These are phyloP conservation scores for Sisor rabdophorus DNA, from an alignment of 2,113 vertebrate genomes.

Conservation along the genomic window DNA sequence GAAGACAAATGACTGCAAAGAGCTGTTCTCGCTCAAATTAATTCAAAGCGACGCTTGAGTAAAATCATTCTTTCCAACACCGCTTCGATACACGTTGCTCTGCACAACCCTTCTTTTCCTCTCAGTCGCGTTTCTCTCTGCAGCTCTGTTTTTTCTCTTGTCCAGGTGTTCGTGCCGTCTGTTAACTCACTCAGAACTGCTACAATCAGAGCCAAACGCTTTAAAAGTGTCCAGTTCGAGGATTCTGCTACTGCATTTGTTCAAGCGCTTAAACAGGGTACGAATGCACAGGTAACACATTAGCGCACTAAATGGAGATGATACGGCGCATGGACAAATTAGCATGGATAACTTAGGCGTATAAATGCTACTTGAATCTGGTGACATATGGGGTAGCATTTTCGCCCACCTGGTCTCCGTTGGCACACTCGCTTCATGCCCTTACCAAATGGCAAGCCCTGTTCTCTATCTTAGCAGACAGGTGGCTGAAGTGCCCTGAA, in stretches of 20 bases:
- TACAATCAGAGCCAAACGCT: conserved; percentile 50
- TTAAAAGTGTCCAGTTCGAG: conserved; percentile 40
- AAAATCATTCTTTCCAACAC: conserved; percentile 45
- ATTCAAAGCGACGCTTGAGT: conserved; percentile 54
- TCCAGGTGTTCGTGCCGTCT: conserved; percentile 49
- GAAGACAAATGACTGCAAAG: conserved; percentile 50
- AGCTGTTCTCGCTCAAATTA: conserved; percentile 44
- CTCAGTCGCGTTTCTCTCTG: conserved; percentile 42
- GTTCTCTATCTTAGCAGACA: conserved; percentile 57
- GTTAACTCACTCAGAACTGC: conserved; percentile 51
- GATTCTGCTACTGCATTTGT: conserved; percentile 31
- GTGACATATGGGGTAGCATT: conserved; percentile 58
- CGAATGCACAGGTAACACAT: conserved; percentile 21
- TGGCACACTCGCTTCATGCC: conserved; percentile 46
- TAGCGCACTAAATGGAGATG: conserved; percentile 11
- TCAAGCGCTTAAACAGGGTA: conserved; percentile 29
- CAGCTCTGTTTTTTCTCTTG: conserved; percentile 46
- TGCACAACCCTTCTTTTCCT: conserved; percentile 29
- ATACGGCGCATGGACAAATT: background rate
- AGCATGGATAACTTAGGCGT: conserved; percentile 26
- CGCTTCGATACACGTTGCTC: conserved; percentile 38
- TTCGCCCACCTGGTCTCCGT: conserved; percentile 56
- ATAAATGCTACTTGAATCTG: conserved; percentile 45
- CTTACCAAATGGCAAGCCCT: conserved; percentile 49
- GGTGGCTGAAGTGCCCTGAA: conserved; percentile 57